phyloP scores from a whole-genome alignment of 1,140 invertebrate genomes.

The Nasonia longicornis region DNA sequence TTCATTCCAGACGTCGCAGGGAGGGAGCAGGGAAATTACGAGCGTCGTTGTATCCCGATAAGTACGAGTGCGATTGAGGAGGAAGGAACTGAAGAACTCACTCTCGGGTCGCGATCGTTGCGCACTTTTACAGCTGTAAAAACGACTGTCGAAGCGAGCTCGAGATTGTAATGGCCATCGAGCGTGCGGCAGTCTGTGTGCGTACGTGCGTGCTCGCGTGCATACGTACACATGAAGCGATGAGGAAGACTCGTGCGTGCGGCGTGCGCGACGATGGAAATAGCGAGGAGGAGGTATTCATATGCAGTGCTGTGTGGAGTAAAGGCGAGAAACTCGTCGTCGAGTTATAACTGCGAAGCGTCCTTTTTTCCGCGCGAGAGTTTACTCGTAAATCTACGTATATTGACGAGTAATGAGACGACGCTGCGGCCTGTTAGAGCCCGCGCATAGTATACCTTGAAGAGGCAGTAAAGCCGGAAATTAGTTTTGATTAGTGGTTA shows the following conservation, averaged over 20 bases:
- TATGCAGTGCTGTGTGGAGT: neutral
- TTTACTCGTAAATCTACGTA: neutral
- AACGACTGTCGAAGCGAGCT: slow-evolving; percentile 7
- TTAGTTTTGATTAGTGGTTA: too few relatives aligned
- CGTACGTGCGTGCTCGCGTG: neutral
- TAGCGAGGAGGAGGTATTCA: neutral
- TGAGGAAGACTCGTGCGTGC: neutral
- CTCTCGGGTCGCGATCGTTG: neutral
- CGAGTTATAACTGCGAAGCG: neutral
- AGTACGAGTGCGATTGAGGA: slow-evolving; percentile 7
- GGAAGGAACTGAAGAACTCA: neutral
- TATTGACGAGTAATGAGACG: neutral
- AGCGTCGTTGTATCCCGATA: slow-evolving; percentile 13
- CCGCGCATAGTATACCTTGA: too few relatives aligned
- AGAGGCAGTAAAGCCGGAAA: too few relatives aligned
- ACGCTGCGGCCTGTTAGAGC: neutral
- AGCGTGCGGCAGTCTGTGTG: neutral
- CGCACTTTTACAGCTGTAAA: slow-evolving; percentile 9
- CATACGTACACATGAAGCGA: neutral
- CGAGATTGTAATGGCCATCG: neutral
- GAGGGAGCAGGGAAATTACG: neutral
- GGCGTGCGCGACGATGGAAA: neutral
- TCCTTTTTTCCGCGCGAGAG: neutral
- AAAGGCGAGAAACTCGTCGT: neutral
- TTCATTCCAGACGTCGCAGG: neutral